A percentile compares a stretch with the other conserved stretches of the same genome.
phyloP scores from a whole-genome alignment of 2,888 invertebrate genomes.

The Perizoma affinitatum region DNA sequence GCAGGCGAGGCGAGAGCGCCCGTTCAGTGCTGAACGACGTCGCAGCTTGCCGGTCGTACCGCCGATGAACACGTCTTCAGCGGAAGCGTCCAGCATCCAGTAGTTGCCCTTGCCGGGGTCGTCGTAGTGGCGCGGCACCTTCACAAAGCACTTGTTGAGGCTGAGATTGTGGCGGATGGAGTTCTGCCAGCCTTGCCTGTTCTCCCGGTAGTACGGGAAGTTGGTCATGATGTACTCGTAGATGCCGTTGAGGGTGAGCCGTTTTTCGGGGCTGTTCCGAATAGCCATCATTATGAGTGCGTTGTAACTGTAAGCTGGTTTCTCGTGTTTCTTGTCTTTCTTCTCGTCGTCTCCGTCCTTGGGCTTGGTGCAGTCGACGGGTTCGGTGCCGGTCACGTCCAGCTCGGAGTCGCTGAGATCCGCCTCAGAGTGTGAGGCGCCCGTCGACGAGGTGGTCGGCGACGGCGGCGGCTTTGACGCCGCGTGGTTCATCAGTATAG shows the following conservation, averaged over 20 bases:
- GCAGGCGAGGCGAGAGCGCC: slow-evolving; percentile 94
- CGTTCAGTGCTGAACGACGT: slow-evolving; percentile 94
- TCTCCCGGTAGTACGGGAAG: slow-evolving; percentile 99
- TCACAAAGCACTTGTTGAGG: slow-evolving; percentile 99
- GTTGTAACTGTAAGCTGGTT: slow-evolving; percentile 99
- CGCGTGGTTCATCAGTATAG: slow-evolving; percentile 87
- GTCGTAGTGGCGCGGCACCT: slow-evolving; percentile 98
- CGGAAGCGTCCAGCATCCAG: slow-evolving; percentile 99
- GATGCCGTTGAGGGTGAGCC: slow-evolving; percentile 97
- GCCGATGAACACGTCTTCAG: slow-evolving; percentile 99
- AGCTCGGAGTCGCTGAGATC: slow-evolving; percentile 87
- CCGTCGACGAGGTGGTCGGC: slow-evolving; percentile 69
- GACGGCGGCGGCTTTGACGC: slow-evolving; percentile 72
- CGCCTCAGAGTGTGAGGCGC: slow-evolving; percentile 68
- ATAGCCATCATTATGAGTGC: slow-evolving; percentile 99
- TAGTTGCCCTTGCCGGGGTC: slow-evolving; percentile 99
- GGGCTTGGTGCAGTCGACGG: slow-evolving; percentile 87
- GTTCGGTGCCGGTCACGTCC: slow-evolving; percentile 91
- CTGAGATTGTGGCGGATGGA: slow-evolving; percentile 99
- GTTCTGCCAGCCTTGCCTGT: slow-evolving; percentile 99
- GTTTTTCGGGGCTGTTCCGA: slow-evolving; percentile 95
- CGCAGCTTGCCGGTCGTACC: slow-evolving; percentile 97
- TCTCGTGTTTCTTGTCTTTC: slow-evolving; percentile 90
- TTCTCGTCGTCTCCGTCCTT: slow-evolving; percentile 65
- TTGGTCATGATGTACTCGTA: slow-evolving; percentile 99